Percentiles rank a stretch among this genome's conserved stretches.
Conservation (phyloP, 2,113 vertebrate species). For the Microcebus lehilahytsara region DNA sequence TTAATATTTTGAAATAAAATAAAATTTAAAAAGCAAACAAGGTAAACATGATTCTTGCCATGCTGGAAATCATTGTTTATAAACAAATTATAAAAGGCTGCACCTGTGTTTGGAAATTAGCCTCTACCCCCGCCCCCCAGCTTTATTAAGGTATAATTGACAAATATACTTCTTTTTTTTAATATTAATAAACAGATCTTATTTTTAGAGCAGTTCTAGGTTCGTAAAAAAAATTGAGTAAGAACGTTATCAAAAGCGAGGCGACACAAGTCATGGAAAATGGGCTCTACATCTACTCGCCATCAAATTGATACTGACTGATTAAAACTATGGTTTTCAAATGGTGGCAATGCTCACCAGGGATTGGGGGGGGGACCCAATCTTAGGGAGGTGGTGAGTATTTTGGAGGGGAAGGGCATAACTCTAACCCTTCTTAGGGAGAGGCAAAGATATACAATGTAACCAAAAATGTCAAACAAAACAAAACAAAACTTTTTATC, state of each 20-base stretch:
- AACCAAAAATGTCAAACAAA: no score
- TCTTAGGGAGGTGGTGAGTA: no score
- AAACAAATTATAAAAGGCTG: background rate
- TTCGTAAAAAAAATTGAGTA: background rate
- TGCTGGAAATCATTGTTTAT: background rate
- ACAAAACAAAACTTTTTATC: no score
- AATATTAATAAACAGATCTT: background rate
- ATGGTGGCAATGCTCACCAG: no score
- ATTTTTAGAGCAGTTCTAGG: background rate
- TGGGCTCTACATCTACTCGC: no score
- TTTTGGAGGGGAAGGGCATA: no score
- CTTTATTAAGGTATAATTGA: background rate
- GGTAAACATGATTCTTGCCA: background rate
- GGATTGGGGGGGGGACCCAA: no score
- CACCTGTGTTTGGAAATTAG: background rate
- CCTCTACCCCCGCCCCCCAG: background rate
- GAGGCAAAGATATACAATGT: no score
- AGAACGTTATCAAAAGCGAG: background rate
- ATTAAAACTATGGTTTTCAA: no score
- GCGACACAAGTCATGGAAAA: no score
- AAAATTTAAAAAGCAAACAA: background rate
- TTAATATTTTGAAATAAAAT: background rate
- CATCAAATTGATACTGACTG: no score
- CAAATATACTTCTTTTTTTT: background rate
- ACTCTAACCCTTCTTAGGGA: no score